A percentile compares a stretch with the other conserved stretches of the same genome.
Conservation (phyloP, 2,797 vertebrate species). For the Hoplostethus atlanticus region DNA sequence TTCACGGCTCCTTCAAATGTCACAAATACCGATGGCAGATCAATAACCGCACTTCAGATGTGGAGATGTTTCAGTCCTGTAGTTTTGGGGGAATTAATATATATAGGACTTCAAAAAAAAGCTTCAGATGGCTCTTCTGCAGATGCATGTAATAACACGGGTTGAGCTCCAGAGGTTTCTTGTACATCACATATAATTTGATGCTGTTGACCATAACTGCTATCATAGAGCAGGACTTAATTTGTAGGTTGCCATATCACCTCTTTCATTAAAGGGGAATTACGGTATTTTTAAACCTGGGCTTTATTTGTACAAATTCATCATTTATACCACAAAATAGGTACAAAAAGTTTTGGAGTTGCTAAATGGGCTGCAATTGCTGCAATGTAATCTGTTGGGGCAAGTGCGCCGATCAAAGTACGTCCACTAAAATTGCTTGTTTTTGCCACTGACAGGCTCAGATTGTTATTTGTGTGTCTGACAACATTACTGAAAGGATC, state of each 20-base stretch:
- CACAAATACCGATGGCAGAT: conserved; percentile 35
- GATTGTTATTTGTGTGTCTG: too few relatives aligned
- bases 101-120: conserved; percentile 25
- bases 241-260: conserved; percentile 45
- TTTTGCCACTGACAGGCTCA: too few relatives aligned
- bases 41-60: conserved; percentile 25
- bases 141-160: conserved; percentile 57
- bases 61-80: conserved; percentile 18
- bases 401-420: too few relatives aligned
- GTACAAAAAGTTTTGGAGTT: too few relatives aligned
- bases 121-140: conserved; percentile 20
- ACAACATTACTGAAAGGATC: too few relatives aligned
- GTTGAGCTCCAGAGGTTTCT: conserved; percentile 43
- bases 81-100: conserved; percentile 52
- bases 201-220: conserved; percentile 48
- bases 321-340: too few relatives aligned
- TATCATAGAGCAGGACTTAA: conserved; percentile 50
- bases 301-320: too few relatives aligned
- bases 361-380: too few relatives aligned
- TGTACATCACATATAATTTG: conserved; percentile 57
- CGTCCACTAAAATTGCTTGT: too few relatives aligned
- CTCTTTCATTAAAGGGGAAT: conserved; percentile 49
- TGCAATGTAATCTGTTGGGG: too few relatives aligned
- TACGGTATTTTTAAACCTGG: too few relatives aligned
- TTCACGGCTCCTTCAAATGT: conserved; percentile 13